phyloP scores from a whole-genome alignment of 2,888 invertebrate species.

The Nipponacmea schrenckii region DNA sequence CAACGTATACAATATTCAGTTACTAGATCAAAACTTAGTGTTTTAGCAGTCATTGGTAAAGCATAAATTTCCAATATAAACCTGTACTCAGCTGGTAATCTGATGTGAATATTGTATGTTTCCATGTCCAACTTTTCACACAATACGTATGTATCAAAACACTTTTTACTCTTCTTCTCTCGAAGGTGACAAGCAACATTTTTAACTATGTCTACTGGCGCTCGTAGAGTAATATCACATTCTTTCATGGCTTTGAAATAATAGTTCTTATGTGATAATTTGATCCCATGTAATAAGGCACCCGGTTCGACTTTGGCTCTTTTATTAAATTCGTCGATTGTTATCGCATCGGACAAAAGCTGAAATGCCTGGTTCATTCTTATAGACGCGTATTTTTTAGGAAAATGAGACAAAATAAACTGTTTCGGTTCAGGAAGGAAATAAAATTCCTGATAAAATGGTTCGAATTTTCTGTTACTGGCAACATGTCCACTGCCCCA shows the following conservation, averaged over 20 bases:
- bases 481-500: constrained; percentile 36
- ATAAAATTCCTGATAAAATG: constrained; percentile 46
- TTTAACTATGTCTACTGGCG: background rate
- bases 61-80: constrained; percentile 3
- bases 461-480: constrained; percentile 11
- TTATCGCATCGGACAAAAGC: constrained; percentile 42
- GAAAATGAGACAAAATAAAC: constrained; percentile 46
- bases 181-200: constrained; percentile 5
- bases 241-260: constrained; percentile 1
- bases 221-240: constrained; percentile 6
- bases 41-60: background rate
- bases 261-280: constrained; percentile 6
- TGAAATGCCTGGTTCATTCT: constrained; percentile 40
- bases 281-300: background rate
- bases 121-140: background rate
- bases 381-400: constrained; percentile 39
- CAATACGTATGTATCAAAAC: background rate
- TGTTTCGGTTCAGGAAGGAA: constrained; percentile 52
- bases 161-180: constrained; percentile 3
- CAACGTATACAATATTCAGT: constrained; percentile 5
- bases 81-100: background rate
- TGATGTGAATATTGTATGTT: constrained; percentile 4
- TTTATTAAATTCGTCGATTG: constrained; percentile 22
- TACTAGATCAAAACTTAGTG: background rate
- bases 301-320: background rate